Conservation (phyloP, 2,797 vertebrate species). For the Oryzias dopingdopingensis region DNA sequence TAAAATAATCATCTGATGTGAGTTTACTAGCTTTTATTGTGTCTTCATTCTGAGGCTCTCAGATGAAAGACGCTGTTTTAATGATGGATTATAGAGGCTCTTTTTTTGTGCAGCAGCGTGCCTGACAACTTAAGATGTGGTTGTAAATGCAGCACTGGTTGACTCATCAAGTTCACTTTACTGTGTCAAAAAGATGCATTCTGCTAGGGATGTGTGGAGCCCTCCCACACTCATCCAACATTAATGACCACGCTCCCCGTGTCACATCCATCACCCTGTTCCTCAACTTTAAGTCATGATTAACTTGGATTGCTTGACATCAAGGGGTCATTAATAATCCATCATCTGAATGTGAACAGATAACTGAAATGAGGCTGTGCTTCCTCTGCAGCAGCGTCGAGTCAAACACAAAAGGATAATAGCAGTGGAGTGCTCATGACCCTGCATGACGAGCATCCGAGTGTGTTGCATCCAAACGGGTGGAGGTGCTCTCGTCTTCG, state of each 20-base stretch:
- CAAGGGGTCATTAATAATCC: slow-evolving; percentile 29
- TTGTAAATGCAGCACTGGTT: slow-evolving; percentile 24
- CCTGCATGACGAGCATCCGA: background rate
- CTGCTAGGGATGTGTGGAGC: background rate
- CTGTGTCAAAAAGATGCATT: slow-evolving; percentile 15
- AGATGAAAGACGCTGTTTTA: background rate
- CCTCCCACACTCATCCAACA: slow-evolving; percentile 33
- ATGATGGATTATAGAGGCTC: background rate
- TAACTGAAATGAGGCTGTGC: slow-evolving; percentile 21
- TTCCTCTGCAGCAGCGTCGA: slow-evolving; percentile 10
- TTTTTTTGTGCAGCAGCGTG: slow-evolving; percentile 4
- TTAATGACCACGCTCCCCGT: slow-evolving; percentile 37
- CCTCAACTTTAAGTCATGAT: slow-evolving; percentile 20
- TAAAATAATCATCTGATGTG: slow-evolving; percentile 50
- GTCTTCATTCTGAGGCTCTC: slow-evolving; percentile 24
- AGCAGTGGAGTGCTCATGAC: background rate
- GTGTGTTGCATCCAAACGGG: background rate
- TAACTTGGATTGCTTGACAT: slow-evolving; percentile 25
- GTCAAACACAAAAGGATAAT: slow-evolving; percentile 7
- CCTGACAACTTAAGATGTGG: slow-evolving; percentile 7
- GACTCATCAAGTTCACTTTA: slow-evolving; percentile 26
- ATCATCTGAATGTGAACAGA: slow-evolving; percentile 34
- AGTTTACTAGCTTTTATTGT: slow-evolving; percentile 26
- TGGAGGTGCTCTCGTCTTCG: too few relatives aligned
- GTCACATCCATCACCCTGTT: slow-evolving; percentile 35